Evolutionary conservation across 2,888 invertebrate species (phyloP).

Genomic region (Macrophya alboannulata): DNA sequence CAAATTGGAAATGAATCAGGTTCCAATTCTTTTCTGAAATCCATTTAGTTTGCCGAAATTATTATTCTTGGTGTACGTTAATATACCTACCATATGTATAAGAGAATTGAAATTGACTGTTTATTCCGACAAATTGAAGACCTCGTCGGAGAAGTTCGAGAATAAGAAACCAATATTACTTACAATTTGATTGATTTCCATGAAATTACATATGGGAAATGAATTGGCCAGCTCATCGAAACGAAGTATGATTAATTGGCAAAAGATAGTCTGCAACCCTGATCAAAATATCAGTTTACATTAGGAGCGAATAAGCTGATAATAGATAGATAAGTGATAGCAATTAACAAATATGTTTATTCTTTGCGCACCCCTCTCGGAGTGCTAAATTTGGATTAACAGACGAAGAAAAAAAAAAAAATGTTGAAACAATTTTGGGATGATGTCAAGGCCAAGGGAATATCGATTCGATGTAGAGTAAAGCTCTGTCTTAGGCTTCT

Average conservation of each 20-base stretch:
- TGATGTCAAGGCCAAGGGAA: not conserved
- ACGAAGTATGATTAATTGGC: not conserved
- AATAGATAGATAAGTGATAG: not conserved
- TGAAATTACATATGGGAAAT: not conserved
- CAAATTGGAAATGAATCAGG: too few relatives aligned
- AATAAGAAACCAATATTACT: not conserved
- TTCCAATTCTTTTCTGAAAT: too few relatives aligned
- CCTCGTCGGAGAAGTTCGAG: not conserved
- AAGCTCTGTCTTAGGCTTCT: not conserved
- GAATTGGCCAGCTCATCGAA: not conserved
- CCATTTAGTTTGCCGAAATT: too few relatives aligned
- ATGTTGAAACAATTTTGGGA: not conserved
- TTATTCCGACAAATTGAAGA: not conserved
- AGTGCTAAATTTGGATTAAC: not conserved
- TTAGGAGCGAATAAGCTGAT: not conserved
- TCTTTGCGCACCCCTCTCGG: not conserved
- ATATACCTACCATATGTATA: too few relatives aligned
- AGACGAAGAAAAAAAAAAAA: not conserved
- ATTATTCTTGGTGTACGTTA: too few relatives aligned
- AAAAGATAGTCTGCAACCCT: not conserved
- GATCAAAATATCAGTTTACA: not conserved
- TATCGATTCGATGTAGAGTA: not conserved
- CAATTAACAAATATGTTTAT: constrained; percentile 23
- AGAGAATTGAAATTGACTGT: too few relatives aligned
- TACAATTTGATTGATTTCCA: not conserved